Base-by-base conservation (phyloP, 2,797 vertebrate genomes). In the Ataeniobius toweri region DNA sequence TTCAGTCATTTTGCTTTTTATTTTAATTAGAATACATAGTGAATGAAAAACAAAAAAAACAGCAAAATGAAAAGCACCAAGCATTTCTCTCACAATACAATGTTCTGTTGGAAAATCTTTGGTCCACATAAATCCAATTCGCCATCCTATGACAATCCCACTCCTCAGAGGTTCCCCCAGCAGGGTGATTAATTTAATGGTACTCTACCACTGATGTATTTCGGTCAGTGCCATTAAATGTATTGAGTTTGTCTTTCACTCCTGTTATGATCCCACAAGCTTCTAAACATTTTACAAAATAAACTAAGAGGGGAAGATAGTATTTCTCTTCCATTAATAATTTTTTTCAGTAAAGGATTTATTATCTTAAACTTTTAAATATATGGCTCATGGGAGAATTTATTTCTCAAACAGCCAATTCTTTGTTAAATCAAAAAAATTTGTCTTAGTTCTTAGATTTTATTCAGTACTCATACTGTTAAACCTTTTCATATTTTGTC, bases 381-480 rank as follows among this genome's bases (percentile, higher is more conserved):
- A 9, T 24, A 24, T 39, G n/a, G 13, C 61, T 55, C 12, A 24
- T 67, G 5, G 4, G n/a, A 69, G 1, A 39, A 36, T 63, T 44
- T 18, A 53, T 55, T 20, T 24, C 75, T 8, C 10, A 36, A 84
- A 74, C 74, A 36, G 80, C 65, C 14, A 46, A 80, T 70, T 61
- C 61, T 82, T 80, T 77, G 58, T 82, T 79, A 58, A 14, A 83
- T 86, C 77, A 70, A 16, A 69, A 69, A 26, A 44, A 46, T 22
- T 68, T 68, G 4, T 12, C 5, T 63, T 36, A 41, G 63, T 13
- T 22, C 22, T 44, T 39, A 20, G 61, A 3, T 39, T 65, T 65
- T 1, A 36, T 65, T 65, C 20, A 36, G 31, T 39, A 39, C 22
- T n/a, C 39, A 44, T 48, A 48, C 2, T 22, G 1, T 26, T 70